These are phyloP conservation scores for Cantharis rustica DNA, from an alignment of 2,888 invertebrate genomes.

Conservation along the genomic window DNA sequence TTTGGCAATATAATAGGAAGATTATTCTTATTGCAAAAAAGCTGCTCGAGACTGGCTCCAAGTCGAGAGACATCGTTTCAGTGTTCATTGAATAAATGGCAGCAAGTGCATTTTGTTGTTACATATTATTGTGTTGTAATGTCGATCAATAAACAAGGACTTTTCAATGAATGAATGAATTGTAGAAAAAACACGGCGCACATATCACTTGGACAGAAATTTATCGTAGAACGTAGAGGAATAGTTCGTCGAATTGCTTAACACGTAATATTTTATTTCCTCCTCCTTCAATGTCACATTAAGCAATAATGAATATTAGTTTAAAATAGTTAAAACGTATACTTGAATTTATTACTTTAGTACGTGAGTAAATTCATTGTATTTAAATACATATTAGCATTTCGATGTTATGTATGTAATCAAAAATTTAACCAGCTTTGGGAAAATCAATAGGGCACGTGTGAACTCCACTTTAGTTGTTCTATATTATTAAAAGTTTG, in stretches of 20 bases:
- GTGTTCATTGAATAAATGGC: neutral
- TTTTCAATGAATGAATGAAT: neutral
- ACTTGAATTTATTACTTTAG: neutral
- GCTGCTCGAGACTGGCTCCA: neutral
- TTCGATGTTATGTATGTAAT: neutral
- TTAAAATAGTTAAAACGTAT: neutral
- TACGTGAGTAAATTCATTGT: neutral
- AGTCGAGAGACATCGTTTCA: neutral
- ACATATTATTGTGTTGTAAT: neutral
- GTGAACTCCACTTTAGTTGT: neutral
- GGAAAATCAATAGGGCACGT: neutral
- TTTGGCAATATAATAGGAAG: neutral
- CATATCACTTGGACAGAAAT: slow-evolving; percentile 22
- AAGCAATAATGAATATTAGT: slow-evolving; percentile 8
- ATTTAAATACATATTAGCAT: neutral
- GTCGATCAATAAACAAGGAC: neutral
- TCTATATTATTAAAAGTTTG: neutral
- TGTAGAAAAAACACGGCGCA: slow-evolving; percentile 7
- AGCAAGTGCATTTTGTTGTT: neutral
- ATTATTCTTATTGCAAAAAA: neutral
- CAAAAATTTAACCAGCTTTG: neutral
- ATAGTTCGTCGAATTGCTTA: slow-evolving; percentile 17
- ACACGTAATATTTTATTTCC: neutral
- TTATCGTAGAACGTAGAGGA: slow-evolving; percentile 7
- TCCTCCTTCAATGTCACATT: slow-evolving; percentile 29